These are phyloP conservation scores for Romanogobio albipinnatus DNA, from an alignment of 2,113 vertebrate genomes.

Conservation along the genomic window DNA sequence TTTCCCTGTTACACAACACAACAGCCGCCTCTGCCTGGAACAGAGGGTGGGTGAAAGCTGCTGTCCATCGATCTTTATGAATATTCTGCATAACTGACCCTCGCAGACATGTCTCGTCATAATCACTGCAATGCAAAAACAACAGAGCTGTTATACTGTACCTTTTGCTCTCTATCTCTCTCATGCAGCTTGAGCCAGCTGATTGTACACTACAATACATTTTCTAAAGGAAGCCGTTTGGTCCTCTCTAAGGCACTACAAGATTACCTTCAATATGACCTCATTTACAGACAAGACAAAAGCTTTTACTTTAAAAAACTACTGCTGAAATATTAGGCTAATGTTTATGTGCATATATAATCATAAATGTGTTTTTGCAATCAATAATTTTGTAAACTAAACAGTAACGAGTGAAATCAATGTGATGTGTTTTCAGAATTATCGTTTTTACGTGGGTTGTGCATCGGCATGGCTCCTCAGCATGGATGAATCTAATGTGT, in stretches of 20 bases:
- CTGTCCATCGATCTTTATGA: conserved; percentile 40
- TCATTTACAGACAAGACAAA: not conserved
- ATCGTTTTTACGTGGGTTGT: too few relatives aligned
- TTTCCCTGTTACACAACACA: conserved; percentile 57
- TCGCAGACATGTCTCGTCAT: conserved; percentile 38
- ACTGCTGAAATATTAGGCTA: not conserved
- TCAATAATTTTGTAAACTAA: not conserved
- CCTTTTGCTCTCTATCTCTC: not conserved
- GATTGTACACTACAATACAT: not conserved
- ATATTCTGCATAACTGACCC: conserved; percentile 31
- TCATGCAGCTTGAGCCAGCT: conserved; percentile 2
- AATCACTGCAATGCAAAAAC: conserved; percentile 32
- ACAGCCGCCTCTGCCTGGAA: conserved; percentile 48
- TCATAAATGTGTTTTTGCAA: not conserved
- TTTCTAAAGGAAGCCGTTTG: not conserved
- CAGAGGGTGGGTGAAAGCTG: conserved; percentile 41
- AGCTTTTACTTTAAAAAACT: not conserved
- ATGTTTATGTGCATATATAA: not conserved
- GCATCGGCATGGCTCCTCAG: too few relatives aligned
- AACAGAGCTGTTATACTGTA: conserved; percentile 20
- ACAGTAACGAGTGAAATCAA: not conserved
- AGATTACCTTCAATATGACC: not conserved
- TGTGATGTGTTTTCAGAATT: not conserved
- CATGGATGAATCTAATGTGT: too few relatives aligned
- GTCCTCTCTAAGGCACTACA: not conserved